Evolutionary conservation across 1,140 invertebrate species (phyloP).

Genomic region (Neodiprion lecontei): DNA sequence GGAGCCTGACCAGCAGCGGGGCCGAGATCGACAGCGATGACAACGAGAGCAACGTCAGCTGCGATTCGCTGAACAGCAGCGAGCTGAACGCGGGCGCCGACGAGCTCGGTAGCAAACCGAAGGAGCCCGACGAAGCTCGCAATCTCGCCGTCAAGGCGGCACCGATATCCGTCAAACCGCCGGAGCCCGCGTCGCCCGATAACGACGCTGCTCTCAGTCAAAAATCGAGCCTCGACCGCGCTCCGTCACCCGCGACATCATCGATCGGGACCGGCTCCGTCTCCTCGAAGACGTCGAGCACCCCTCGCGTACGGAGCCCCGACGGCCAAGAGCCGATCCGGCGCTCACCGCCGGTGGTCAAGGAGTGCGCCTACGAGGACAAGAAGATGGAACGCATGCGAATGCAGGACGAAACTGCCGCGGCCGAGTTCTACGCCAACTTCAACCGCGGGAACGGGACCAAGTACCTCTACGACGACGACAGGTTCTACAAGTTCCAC

Average conservation of each 20-base stretch:
- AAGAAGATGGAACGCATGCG: conserved; percentile 64
- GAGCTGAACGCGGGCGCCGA: conserved; percentile 62
- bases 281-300: conserved; percentile 43
- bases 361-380: conserved; percentile 74
- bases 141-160: conserved; percentile 19
- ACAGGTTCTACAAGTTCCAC: conserved; percentile 83
- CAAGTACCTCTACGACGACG: conserved; percentile 70
- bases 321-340: conserved; percentile 26
- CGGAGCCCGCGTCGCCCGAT: background rate
- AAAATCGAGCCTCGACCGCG: conserved; percentile 26
- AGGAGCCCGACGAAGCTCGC: conserved; percentile 15
- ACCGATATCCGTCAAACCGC: conserved; percentile 14
- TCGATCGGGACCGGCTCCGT: conserved; percentile 26
- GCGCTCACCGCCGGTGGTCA: conserved; percentile 58
- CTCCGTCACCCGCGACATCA: conserved; percentile 28
- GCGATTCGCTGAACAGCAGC: conserved; percentile 73
- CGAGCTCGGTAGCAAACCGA: conserved; percentile 12
- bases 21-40: conserved; percentile 69
- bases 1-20: conserved; percentile 65
- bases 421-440: conserved; percentile 34
- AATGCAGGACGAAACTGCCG: conserved; percentile 55
- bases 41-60: conserved; percentile 75
- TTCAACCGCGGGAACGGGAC: conserved; percentile 59
- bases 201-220: conserved; percentile 8
- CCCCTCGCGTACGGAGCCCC: conserved; percentile 39